Evolutionary conservation across 1,140 invertebrate genomes (phyloP), one percentile per base, ranked within the genome.

Genomic region (Tetragonula clypearis): DNA sequence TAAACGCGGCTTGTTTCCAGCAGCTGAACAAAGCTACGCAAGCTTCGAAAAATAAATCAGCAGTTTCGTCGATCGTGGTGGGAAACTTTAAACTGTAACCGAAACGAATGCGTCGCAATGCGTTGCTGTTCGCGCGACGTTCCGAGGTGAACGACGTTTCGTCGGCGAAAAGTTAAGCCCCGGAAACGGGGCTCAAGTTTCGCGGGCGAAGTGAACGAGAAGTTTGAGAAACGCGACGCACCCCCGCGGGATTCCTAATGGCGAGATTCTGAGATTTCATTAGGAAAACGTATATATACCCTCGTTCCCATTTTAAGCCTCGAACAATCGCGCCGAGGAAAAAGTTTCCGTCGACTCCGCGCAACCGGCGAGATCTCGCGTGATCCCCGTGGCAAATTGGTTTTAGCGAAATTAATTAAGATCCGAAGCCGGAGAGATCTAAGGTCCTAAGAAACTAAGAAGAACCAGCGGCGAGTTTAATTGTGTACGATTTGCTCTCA

Each of bases 351-450:
- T 21, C 77, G 80, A 77, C 83, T 55, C 73, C 88, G 89, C 89
- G 92, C 89, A 85, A 88, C 76, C 76, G 88, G 85, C 89, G 88
- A 86, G 89, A 88, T 89, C 84, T 82, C 65, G 82, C 81, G 72
- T 91, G 90, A 92, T 90, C 90, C 91, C 88, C 86, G 72, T 75
- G 90, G 87, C 91, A 94, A 94, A 94, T 94, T 94, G 91, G 85
- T 83, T 92, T 94, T 89, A 89, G 90, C 91, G 89, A 92, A 94
- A 94, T 94, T 93, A 94, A 94, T 94, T 93, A 92, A 90, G 92
- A 92, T 88, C 73, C 78, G 78, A 88, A 90, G 84, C 79, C 79
- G 69, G 73, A 85, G 82, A 79, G 84, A 66, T 84, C 88, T 92
- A 88, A 91, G 91, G 92, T 91, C 82, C 87, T 73, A 49, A 58